Conservation (phyloP, 2,113 vertebrate species). For the Meleagris gallopavo region DNA sequence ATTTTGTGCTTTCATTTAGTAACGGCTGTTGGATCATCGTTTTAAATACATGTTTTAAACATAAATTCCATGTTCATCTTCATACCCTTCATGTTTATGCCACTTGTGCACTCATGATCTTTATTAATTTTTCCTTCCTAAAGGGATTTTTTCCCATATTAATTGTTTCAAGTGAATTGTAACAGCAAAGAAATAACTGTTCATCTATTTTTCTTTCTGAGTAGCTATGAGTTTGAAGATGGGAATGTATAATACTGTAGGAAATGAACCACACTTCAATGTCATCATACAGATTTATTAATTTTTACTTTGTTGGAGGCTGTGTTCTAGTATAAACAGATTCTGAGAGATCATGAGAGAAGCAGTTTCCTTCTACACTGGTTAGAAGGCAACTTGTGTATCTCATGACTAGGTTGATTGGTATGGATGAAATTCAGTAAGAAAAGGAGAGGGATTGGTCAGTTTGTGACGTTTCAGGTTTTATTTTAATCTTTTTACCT, state of each 20-base stretch:
- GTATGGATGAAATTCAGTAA: not conserved
- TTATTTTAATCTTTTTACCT: not conserved
- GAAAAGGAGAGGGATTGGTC: not conserved
- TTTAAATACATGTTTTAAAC: not conserved
- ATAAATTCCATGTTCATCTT: not conserved
- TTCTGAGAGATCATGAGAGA: not conserved
- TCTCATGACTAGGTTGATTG: not conserved
- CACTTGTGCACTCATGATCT: not conserved
- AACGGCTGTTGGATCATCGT: not conserved
- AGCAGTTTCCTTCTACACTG: fast-evolving
- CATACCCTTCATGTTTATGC: not conserved
- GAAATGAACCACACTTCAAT: not conserved
- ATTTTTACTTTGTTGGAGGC: not conserved
- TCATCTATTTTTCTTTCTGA: not conserved
- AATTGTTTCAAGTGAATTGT: not conserved
- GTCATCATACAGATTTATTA: not conserved
- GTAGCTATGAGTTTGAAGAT: not conserved
- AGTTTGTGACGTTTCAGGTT: not conserved
- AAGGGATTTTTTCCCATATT: not conserved
- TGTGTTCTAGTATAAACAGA: not conserved
- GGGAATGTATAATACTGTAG: not conserved
- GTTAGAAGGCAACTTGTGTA: not conserved
- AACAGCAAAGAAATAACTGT: not conserved
- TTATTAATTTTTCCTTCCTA: not conserved
- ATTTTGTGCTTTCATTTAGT: not conserved